phyloP scores from a whole-genome alignment of 2,113 vertebrate genomes.

The Spea bombifrons region DNA sequence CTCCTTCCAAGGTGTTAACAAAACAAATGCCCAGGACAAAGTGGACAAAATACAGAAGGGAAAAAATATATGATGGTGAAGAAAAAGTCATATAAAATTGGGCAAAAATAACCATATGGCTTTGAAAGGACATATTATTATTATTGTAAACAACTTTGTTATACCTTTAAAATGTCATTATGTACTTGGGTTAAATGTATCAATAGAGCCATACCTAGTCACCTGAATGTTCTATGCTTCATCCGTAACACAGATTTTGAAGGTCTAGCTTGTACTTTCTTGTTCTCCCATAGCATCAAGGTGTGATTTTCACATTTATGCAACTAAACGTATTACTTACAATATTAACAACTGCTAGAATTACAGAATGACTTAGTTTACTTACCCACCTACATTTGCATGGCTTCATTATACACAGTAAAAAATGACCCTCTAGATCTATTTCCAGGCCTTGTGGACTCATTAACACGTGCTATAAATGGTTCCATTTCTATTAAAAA shows the following conservation, averaged over 20 bases:
- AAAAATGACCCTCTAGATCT: not conserved
- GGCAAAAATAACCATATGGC: no score
- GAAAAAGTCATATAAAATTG: no score
- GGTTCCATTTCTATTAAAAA: no score
- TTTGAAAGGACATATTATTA: no score
- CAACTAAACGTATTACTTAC: conserved; percentile 22
- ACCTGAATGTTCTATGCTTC: not conserved
- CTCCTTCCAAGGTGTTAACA: no score
- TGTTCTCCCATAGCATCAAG: not conserved
- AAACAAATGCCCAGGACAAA: no score
- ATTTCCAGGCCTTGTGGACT: not conserved
- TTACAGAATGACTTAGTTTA: conserved; percentile 11
- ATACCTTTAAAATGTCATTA: no score
- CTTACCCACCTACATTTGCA: not conserved
- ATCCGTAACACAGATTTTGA: conserved; percentile 2
- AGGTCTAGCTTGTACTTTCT: conserved; percentile 19
- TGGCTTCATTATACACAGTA: not conserved
- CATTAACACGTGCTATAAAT: not conserved
- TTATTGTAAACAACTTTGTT: no score
- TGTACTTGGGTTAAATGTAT: no score
- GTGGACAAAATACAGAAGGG: no score
- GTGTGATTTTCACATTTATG: conserved; percentile 21
- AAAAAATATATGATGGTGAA: no score
- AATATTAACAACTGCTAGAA: not conserved
- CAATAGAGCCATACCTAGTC: not conserved